A percentile compares a stretch with the other conserved stretches of the same genome.
Conservation (phyloP, 2,888 invertebrate genomes). For the Agrochola circellaris region DNA sequence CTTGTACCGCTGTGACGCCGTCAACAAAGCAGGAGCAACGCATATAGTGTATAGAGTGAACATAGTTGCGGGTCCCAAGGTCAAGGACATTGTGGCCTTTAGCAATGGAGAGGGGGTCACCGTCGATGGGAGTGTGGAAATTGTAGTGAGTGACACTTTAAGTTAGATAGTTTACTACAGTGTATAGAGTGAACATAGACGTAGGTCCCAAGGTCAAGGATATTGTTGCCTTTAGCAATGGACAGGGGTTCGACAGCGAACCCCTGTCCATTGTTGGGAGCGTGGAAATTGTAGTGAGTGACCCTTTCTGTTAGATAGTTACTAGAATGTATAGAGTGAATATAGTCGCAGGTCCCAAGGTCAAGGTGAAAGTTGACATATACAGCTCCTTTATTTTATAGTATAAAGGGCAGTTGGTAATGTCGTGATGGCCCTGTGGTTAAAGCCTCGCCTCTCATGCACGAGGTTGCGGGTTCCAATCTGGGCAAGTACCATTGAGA, state of each 20-base stretch:
- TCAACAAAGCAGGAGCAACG: slow-evolving; percentile 90
- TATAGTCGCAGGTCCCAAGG: too few relatives aligned
- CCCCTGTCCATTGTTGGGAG: slow-evolving; percentile 66
- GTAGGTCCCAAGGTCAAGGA: slow-evolving; percentile 72
- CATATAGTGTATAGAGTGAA: slow-evolving; percentile 88
- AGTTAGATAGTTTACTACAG: slow-evolving; percentile 65
- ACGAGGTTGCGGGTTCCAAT: too few relatives aligned
- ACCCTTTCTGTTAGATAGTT: too few relatives aligned
- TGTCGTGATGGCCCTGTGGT: too few relatives aligned
- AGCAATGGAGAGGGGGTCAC: slow-evolving; percentile 68
- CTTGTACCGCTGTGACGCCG: slow-evolving; percentile 90
- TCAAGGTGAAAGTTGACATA: too few relatives aligned
- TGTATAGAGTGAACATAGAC: slow-evolving; percentile 88
- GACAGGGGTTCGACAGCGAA: slow-evolving; percentile 69
- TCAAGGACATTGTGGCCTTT: slow-evolving; percentile 73
- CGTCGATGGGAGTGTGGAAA: slow-evolving; percentile 69
- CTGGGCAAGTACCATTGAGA: too few relatives aligned
- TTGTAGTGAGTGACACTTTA: slow-evolving; percentile 61
- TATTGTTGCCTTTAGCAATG: slow-evolving; percentile 70
- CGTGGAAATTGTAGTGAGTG: slow-evolving; percentile 70
- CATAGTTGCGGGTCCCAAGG: slow-evolving; percentile 79
- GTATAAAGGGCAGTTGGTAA: too few relatives aligned
- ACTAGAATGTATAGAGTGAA: too few relatives aligned
- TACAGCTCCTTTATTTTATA: too few relatives aligned
- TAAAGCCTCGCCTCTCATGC: too few relatives aligned